These are phyloP conservation scores for Palythoa grandis DNA, from an alignment of 92 coral and sea anemone species.

Conservation along the genomic window DNA sequence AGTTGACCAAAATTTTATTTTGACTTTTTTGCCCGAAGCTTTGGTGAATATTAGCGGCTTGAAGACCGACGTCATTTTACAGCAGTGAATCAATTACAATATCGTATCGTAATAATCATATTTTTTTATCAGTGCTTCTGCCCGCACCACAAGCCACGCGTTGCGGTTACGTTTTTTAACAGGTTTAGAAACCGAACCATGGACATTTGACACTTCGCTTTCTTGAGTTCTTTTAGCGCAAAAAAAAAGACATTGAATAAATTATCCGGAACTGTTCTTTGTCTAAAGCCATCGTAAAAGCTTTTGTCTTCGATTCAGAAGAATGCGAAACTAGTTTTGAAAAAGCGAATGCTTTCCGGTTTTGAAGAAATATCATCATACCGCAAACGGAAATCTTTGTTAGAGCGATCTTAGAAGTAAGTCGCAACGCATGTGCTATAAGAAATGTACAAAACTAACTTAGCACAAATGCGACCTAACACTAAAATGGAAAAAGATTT, in stretches of 20 bases:
- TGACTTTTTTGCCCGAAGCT: background rate
- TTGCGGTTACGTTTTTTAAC: slow-evolving; percentile 24
- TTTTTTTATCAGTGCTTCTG: slow-evolving; percentile 4
- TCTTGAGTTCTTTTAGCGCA: slow-evolving; percentile 1
- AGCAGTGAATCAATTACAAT: background rate
- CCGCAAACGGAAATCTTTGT: background rate
- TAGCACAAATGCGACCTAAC: background rate
- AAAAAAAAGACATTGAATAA: slow-evolving; percentile 19
- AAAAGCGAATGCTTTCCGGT: background rate
- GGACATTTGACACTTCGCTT: slow-evolving; percentile 27
- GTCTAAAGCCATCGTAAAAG: slow-evolving; percentile 1
- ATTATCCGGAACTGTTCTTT: slow-evolving; percentile 18
- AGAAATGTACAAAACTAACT: background rate
- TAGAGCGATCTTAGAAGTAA: background rate
- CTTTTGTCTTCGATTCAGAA: slow-evolving; percentile 32
- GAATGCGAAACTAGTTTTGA: slow-evolving; percentile 28
- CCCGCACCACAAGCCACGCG: slow-evolving; percentile 21
- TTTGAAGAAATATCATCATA: slow-evolving; percentile 23
- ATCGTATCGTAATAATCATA: background rate
- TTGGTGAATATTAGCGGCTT: background rate
- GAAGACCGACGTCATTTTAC: slow-evolving; percentile 4
- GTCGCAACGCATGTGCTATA: background rate
- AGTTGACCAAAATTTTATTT: background rate
- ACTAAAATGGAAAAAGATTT: background rate
- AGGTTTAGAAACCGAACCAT: slow-evolving; percentile 5